Conservation (phyloP, 2,113 vertebrate species). For the Ifrita kowaldi region DNA sequence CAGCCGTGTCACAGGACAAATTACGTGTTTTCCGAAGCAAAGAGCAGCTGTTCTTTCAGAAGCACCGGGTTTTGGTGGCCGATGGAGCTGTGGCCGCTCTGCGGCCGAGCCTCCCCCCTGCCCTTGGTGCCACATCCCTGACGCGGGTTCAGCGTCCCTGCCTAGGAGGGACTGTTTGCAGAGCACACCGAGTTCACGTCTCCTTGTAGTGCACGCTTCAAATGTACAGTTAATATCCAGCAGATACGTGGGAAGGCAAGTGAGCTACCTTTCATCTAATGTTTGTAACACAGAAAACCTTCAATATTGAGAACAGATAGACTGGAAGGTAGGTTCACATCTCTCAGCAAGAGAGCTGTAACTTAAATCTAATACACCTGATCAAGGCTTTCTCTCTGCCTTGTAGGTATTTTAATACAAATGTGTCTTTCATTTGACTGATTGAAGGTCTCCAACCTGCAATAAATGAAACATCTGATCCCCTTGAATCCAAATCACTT, state of each 20-base stretch:
- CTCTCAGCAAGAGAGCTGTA: constrained; percentile 79
- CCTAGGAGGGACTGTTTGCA: not conserved
- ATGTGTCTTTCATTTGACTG: constrained; percentile 89
- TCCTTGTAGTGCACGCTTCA: not conserved
- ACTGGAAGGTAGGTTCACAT: constrained; percentile 72
- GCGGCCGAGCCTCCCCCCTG: rapidly evolving
- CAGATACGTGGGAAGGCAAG: constrained; percentile 65
- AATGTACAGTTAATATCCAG: constrained; percentile 59
- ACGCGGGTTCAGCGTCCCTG: not conserved
- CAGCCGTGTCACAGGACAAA: not conserved
- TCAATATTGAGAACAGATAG: constrained; percentile 78
- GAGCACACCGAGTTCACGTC: not conserved
- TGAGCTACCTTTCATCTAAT: constrained; percentile 71
- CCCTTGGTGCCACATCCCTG: not conserved
- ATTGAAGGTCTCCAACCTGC: constrained; percentile 87
- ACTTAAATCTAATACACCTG: constrained; percentile 74
- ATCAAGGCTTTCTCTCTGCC: constrained; percentile 79
- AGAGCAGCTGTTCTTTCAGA: not conserved
- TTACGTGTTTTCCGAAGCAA: not conserved
- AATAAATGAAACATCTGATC: constrained; percentile 97
- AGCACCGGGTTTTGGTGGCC: rapidly evolving
- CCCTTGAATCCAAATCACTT: constrained; percentile 89
- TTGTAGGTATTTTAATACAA: constrained; percentile 85
- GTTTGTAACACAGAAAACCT: constrained; percentile 67
- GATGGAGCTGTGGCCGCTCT: rapidly evolving